These are phyloP conservation scores for Caenorhabditis panamensis DNA, from an alignment of 2,888 invertebrate genomes.

Conservation along the genomic window DNA sequence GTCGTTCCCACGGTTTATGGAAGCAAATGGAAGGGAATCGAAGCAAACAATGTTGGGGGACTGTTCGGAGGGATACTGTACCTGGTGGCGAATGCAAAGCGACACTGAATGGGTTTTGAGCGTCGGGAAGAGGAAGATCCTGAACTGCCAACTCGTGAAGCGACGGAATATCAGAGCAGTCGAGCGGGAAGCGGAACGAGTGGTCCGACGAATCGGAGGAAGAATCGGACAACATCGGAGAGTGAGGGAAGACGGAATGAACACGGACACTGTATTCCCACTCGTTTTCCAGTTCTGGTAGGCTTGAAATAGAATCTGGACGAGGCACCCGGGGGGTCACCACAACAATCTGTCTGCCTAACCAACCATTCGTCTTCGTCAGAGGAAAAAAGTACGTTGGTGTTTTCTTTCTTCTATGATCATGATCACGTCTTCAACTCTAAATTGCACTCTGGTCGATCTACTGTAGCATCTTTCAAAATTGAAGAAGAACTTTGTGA, in stretches of 20 bases:
- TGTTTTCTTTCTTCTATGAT: constrained; percentile 18
- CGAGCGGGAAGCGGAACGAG: constrained; percentile 41
- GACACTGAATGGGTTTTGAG: constrained; percentile 59
- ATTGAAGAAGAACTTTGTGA: background rate
- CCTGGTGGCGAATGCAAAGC: constrained; percentile 63
- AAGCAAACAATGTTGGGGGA: constrained; percentile 19
- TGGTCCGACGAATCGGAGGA: constrained; percentile 46
- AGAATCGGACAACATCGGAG: constrained; percentile 48
- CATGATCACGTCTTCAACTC: background rate
- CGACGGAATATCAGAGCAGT: constrained; percentile 33
- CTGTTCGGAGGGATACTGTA: constrained; percentile 20
- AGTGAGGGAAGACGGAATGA: background rate
- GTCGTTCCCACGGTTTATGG: constrained; percentile 31
- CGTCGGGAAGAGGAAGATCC: constrained; percentile 48
- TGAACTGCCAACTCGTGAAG: constrained; percentile 41
- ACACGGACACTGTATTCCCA: background rate
- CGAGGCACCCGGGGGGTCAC: background rate
- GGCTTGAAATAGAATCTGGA: constrained; percentile 40
- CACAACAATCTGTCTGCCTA: background rate
- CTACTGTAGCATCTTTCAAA: constrained; percentile 16
- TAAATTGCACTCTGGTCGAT: constrained; percentile 7
- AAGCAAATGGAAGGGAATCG: constrained; percentile 11
- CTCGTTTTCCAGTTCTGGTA: background rate
- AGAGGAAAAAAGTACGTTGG: background rate
- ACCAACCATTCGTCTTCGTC: constrained; percentile 44